Base-by-base conservation (phyloP, 2,113 vertebrate species). In the Colinus virginianus region DNA sequence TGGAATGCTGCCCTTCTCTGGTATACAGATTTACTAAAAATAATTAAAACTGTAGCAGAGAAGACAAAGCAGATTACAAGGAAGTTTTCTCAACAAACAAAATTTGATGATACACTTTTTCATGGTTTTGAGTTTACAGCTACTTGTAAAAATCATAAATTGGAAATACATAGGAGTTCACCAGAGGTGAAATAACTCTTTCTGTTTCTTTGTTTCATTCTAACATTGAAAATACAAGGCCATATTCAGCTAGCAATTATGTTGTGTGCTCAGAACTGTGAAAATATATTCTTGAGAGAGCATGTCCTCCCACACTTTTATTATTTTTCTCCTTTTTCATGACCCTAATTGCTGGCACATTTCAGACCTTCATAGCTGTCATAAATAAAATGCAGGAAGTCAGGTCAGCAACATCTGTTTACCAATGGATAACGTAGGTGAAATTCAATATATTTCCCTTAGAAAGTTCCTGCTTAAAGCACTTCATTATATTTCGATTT, bases 381-480 rank as follows among this genome's bases (percentile, higher is more conserved):
- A 84, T 93, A 74, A 94, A 96, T 93, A 81, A 92, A 96, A 96
- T 84, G 32, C 43, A 92, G 74, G 69, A 59, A 2, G 72, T 90
- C 59, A 97, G 71, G 88, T 94, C 81, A 84, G 45, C n/a, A 40
- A 87, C 78, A 87, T 67, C 32, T 93, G 66, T 87, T 92, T 93
- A 92, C 59, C 58, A 53, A 61, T 93, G 46, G 36, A 43, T 93
- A 87, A 84, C 95, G 38, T 19, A 64, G 14, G 58, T 88, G 23
- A 85, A 68, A 70, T 83, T 68, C 45, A 84, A 32, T 93, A 78
- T n/a, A 78, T 78, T 84, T 92, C 43, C 56, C 76, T 42, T 26
- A 90, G 42, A 96, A 86, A 48, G 1, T 66, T 89, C 67, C 78
- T 93, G 26, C 55, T 45, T 71, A 69, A 83, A 88, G 78, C 51